Conservation (phyloP, 2,888 invertebrate genomes). For the Agrochola circellaris region DNA sequence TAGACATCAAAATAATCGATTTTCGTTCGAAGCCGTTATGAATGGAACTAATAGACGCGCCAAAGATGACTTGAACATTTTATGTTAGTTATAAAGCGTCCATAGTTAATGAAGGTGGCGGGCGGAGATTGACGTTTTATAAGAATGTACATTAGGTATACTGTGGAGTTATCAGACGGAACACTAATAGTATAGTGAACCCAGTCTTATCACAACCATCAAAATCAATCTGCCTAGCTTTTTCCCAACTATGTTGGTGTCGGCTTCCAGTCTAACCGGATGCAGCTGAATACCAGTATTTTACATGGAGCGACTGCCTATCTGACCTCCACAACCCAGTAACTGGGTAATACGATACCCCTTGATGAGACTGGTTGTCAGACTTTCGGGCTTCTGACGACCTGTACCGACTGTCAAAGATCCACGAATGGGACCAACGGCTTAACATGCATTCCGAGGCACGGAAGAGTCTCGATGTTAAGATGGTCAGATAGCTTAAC, state of each 20-base stretch:
- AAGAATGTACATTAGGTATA: constrained; percentile 26
- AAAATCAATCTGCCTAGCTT: too few species aligned
- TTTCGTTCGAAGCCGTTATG: constrained; percentile 35
- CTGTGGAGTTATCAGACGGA: constrained; percentile 13
- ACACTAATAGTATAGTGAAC: not conserved
- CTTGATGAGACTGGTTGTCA: too few species aligned
- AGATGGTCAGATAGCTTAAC: not conserved
- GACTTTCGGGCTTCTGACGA: too few species aligned
- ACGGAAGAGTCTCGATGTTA: too few species aligned
- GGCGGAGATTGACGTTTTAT: constrained; percentile 17
- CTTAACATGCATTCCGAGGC: too few species aligned
- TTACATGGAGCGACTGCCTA: too few species aligned
- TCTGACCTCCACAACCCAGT: too few species aligned
- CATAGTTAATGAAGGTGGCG: constrained; percentile 34
- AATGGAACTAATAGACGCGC: constrained; percentile 33
- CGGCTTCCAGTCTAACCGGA: too few species aligned
- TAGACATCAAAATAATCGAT: constrained; percentile 49
- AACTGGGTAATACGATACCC: too few species aligned
- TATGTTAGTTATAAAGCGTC: constrained; percentile 36
- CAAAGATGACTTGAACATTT: constrained; percentile 47
- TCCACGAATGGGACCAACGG: not conserved
- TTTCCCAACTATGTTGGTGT: too few species aligned
- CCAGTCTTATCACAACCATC: constrained; percentile 1
- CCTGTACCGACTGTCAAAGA: not conserved
- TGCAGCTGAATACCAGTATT: too few species aligned